Base-by-base conservation (phyloP, 92 coral and sea anemone species). In the Bergia sp. region DNA sequence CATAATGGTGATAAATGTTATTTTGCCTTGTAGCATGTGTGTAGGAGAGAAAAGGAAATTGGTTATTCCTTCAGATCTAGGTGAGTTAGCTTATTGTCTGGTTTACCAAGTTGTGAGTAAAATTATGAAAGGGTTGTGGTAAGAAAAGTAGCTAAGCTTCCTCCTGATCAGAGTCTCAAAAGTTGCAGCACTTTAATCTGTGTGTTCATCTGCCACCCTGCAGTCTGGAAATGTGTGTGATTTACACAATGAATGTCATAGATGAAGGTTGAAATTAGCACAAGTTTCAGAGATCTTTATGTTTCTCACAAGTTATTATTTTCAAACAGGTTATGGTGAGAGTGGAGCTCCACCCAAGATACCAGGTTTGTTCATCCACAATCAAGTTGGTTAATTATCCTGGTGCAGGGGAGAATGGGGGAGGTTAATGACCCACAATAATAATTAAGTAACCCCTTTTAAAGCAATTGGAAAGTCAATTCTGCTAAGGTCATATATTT, bases 261-360 rank as follows among this genome's bases (percentile, higher is more conserved):
- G 57, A 50, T 2, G 9, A 50, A 4, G 57, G 1, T 81, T 16
- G 23, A 42, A 18, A 43, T 76, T n/a, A 39, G 42, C 2, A 36
- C 49, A 45, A 43, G 36, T 79, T 75, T 72, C 20, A 23, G 42
- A 71, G 36, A 66, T 39, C 29, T 29, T 90, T 76, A 8, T 72
- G 21, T 37, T 85, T 50, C 67, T 75, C 9, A 23, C 4, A 40
- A 23, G 21, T 29, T 41, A 10, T 20, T 73, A 50, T 1, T 71
- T 37, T 36, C 57, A 1, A 40, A 73, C 82, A 95, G 99, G 98
- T 45, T 96, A 96, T 92, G 99, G 99, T 85, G 96, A 94, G 37
- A 81, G 93, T 39, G 99, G 99, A 71, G 96, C 99, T 18, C 99
- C 99, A 44, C 99, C 98, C 47, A 96, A 96, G 90, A 96, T 96